Evolutionary conservation across 2,888 invertebrate species (phyloP).

Genomic region (Diadegma fenestrale): DNA sequence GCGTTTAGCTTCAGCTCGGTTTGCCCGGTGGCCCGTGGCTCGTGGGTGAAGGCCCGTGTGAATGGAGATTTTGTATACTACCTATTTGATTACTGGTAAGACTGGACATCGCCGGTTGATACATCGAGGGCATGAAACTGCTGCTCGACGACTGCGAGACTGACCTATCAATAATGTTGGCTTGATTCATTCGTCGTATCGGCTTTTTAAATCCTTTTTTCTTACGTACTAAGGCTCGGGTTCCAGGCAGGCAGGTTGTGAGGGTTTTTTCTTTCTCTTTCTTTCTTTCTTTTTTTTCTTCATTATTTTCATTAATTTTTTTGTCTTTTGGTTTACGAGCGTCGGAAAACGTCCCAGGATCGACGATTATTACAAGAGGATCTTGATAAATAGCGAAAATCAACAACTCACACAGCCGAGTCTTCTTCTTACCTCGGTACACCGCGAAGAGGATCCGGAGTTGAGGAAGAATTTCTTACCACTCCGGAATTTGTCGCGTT

Average conservation of each 20-base stretch:
- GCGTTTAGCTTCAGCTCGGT: conserved; percentile 80
- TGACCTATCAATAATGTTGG: conserved; percentile 73
- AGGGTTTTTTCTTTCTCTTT: not conserved
- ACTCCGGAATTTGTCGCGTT: conserved; percentile 81
- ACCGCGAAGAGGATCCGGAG: conserved; percentile 80
- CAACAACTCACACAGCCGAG: conserved; percentile 35
- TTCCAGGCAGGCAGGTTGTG: not conserved
- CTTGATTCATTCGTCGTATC: conserved; percentile 18
- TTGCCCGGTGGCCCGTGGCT: conserved; percentile 79
- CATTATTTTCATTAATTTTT: too few species aligned
- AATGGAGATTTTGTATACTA: conserved; percentile 79
- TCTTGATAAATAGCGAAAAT: conserved; percentile 21
- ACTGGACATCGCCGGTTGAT: conserved; percentile 79
- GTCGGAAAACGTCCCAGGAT: conserved; percentile 31
- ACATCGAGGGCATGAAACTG: conserved; percentile 80
- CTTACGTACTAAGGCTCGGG: conserved; percentile 30
- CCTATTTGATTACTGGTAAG: conserved; percentile 79
- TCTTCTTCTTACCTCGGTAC: conserved; percentile 75
- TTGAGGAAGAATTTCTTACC: conserved; percentile 83
- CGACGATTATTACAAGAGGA: conserved; percentile 7
- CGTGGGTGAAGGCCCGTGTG: conserved; percentile 80
- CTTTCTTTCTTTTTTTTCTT: too few species aligned
- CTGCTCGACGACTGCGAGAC: conserved; percentile 78
- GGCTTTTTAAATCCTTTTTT: conserved; percentile 14
- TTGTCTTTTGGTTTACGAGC: not conserved